phyloP scores from a whole-genome alignment of 2,113 vertebrate species.

The Leucopsar rothschildi region DNA sequence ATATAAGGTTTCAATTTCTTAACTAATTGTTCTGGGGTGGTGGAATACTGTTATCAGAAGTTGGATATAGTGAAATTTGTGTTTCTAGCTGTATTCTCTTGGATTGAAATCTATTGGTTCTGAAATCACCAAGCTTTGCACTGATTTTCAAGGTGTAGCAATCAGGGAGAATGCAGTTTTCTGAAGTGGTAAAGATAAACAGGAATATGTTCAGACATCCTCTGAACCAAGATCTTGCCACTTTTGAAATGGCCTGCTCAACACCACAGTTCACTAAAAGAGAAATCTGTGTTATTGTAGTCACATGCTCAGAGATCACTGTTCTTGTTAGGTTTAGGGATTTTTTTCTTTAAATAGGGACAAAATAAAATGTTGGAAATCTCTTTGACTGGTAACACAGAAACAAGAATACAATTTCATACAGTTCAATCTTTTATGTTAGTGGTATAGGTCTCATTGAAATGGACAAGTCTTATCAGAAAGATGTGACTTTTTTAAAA shows the following conservation, averaged over 20 bases:
- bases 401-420: neutral
- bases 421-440: neutral
- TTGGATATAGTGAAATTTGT: neutral
- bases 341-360: neutral
- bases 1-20: neutral
- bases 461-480: neutral
- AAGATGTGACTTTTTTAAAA: neutral
- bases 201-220: neutral
- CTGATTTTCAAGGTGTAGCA: neutral
- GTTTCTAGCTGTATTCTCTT: neutral
- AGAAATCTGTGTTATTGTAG: neutral
- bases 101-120: neutral
- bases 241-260: neutral
- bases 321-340: neutral
- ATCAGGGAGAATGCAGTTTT: neutral
- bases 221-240: neutral
- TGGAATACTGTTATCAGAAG: neutral
- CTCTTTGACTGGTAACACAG: neutral
- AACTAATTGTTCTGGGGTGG: neutral
- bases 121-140: neutral
- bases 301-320: neutral
- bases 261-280: neutral
- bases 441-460: neutral
- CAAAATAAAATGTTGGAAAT: neutral
- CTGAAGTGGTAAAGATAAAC: neutral